These are phyloP conservation scores for Aplochiton taeniatus DNA, from an alignment of 2,797 vertebrate genomes.

Conservation along the genomic window DNA sequence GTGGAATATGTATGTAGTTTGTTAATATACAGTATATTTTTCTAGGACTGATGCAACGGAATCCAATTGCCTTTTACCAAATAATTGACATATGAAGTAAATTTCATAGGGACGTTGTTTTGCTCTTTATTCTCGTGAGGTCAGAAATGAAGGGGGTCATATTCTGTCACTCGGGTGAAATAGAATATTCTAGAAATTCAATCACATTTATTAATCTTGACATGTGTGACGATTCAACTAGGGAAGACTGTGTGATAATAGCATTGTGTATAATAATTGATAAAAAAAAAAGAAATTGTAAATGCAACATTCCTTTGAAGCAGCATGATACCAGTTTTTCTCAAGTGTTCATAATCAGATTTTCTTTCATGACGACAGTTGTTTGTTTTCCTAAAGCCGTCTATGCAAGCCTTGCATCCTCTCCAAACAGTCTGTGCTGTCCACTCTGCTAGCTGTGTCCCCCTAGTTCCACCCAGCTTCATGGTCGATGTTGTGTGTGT, in stretches of 20 bases:
- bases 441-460: conserved; percentile 77
- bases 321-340: conserved; percentile 36
- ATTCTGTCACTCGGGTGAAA: conserved; percentile 21
- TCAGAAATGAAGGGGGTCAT: conserved; percentile 24
- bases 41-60: conserved; percentile 65
- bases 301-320: conserved; percentile 60
- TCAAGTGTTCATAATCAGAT: conserved; percentile 44
- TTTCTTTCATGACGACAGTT: conserved; percentile 48
- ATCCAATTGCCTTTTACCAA: conserved; percentile 72
- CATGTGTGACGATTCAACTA: conserved; percentile 42
- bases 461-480: conserved; percentile 72
- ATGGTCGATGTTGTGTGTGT: conserved; percentile 73
- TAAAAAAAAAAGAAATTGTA: conserved; percentile 41
- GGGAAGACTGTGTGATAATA: conserved; percentile 38
- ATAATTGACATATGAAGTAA: conserved; percentile 57
- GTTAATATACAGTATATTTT: conserved; percentile 67
- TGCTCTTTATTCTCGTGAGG: conserved; percentile 20
- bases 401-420: conserved; percentile 93
- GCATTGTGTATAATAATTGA: conserved; percentile 37
- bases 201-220: conserved; percentile 36
- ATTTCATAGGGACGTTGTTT: conserved; percentile 25
- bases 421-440: conserved; percentile 78
- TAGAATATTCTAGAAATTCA: conserved; percentile 26
- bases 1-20: conserved; percentile 23
- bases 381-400: conserved; percentile 80